These are phyloP conservation scores for Chalcis sispes DNA, from an alignment of 2,888 invertebrate species.

Conservation along the genomic window DNA sequence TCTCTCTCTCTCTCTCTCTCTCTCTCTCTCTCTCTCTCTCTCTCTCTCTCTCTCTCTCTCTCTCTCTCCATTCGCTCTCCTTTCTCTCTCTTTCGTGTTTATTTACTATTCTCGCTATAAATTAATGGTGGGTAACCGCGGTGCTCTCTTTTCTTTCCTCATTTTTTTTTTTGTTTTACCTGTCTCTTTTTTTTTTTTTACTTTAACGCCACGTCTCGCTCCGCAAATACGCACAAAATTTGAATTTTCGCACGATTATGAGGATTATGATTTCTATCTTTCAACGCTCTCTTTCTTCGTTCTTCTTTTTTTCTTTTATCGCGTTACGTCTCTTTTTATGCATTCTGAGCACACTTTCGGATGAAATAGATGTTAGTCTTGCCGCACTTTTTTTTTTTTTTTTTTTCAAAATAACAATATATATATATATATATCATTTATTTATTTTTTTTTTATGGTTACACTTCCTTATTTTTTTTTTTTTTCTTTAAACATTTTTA, in stretches of 20 bases:
- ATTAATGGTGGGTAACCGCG: background rate
- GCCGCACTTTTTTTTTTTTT: too few relatives aligned
- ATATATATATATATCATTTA: too few relatives aligned
- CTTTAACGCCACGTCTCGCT: background rate
- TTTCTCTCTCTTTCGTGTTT: background rate
- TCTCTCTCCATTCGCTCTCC: background rate
- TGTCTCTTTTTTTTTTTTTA: background rate
- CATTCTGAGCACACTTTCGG: background rate
- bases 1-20: background rate
- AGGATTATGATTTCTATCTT: conserved; percentile 27
- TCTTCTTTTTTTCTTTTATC: background rate
- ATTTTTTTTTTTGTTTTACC: background rate
- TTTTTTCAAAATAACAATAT: too few relatives aligned
- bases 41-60: background rate
- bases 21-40: conserved; percentile 6
- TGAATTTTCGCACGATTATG: background rate
- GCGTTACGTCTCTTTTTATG: too few relatives aligned
- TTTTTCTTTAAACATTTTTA: too few relatives aligned
- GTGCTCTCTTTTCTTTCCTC: background rate
- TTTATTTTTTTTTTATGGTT: too few relatives aligned
- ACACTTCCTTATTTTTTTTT: too few relatives aligned
- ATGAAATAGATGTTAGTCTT: too few relatives aligned
- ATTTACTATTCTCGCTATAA: background rate
- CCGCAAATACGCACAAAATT: conserved; percentile 11
- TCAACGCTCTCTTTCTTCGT: background rate